Evolutionary conservation across 1,140 invertebrate species (phyloP), one percentile per base, ranked within the genome.

Genomic region (Bombus vancouverensis): DNA sequence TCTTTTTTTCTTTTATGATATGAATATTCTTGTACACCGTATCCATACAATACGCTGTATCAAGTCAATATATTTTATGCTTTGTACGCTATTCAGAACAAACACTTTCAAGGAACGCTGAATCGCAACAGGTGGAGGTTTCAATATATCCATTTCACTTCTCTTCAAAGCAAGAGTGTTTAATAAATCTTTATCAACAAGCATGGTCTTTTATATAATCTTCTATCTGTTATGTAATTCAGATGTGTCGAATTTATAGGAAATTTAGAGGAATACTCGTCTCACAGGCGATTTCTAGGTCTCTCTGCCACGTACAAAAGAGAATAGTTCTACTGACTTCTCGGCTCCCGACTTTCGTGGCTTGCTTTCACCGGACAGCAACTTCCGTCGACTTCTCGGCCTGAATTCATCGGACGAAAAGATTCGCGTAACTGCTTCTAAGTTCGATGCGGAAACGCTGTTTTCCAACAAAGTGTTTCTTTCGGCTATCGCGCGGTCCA

Each of bases 351-450:
- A 83, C 53, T 77, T 83, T 77, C 73, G 32, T 10, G 59, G 32
- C 39, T 83, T 87, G 85, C 88, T 91, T 92, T 90, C 79, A 72
- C 81, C 72, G 83, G 72, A 81, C 82, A 82, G 84, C 83, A 92
- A 83, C 79, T 85, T 87, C 44, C 73, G 66, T 28, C 74, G 78
- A 86, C 89, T 91, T 87, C 44, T 57, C 80, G 74, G 77, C 71
- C 83, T 57, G 78, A 90, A 89, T 89, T 91, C 89, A 82, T 88
- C 89, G 65, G 76, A 77, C 73, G 83, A 86, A 83, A 88, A 90
- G 90, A 89, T 89, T 88, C 44, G 44, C 39, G 74, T 62, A 74
- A 47, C 65, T 77, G 75, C 1, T 8, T 44, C 13, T n/a, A 47
- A 71, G 75, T 79, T 71, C 47, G 47, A 53, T 22, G 47, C 47